phyloP scores from a whole-genome alignment of 2,113 vertebrate genomes.

The Phalacrocorax brasilianus region DNA sequence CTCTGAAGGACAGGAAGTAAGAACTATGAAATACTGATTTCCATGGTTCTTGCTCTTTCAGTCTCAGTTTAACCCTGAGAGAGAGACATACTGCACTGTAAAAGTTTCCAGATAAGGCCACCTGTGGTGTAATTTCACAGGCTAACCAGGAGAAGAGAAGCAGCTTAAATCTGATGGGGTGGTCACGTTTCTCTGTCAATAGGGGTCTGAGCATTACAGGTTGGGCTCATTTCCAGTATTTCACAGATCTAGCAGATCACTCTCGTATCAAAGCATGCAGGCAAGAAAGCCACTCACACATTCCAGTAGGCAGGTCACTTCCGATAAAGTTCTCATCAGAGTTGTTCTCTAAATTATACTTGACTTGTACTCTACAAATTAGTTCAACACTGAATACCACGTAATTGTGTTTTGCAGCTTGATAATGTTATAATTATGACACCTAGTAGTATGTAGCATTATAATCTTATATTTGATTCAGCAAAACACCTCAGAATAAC shows the following conservation, averaged over 20 bases:
- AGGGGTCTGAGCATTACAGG: not conserved
- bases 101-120: not conserved
- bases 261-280: not conserved
- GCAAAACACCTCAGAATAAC: not conserved
- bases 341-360: not conserved
- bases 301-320: not conserved
- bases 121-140: not conserved
- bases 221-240: not conserved
- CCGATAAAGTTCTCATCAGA: not conserved
- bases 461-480: not conserved
- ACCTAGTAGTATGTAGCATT: not conserved
- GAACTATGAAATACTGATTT: not conserved
- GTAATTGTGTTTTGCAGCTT: not conserved
- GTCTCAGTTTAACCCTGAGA: not conserved
- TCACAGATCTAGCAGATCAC: not conserved
- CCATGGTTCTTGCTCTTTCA: not conserved
- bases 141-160: not conserved
- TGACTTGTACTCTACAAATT: not conserved
- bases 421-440: not conserved
- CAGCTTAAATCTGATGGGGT: not conserved
- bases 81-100: not conserved
- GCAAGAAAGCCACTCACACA: not conserved
- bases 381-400: not conserved
- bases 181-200: not conserved
- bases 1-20: not conserved